phyloP scores from a whole-genome alignment of 2,113 vertebrate species.

The Hippocampus mohnikei region DNA sequence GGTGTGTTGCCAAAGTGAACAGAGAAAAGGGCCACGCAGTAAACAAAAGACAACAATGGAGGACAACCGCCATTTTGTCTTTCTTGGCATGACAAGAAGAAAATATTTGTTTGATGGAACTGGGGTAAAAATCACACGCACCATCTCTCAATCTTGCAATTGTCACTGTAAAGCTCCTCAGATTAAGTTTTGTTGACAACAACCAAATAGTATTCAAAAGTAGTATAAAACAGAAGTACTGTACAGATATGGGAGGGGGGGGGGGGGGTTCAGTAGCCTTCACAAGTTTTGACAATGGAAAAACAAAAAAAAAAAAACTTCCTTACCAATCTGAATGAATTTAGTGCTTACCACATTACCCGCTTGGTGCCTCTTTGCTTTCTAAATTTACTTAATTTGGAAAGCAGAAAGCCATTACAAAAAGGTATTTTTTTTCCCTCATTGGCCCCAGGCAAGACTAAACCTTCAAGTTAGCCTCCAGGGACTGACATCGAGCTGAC shows the following conservation, averaged over 20 bases:
- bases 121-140: background rate
- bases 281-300: background rate
- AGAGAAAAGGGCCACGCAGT: background rate
- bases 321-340: background rate
- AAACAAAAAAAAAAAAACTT: background rate
- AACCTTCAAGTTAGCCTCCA: conserved; percentile 31
- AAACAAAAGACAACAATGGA: background rate
- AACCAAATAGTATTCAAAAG: background rate
- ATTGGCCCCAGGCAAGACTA: conserved; percentile 20
- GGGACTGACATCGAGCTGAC: conserved; percentile 24
- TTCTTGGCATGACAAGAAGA: background rate
- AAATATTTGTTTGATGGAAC: background rate
- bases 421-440: conserved; percentile 14
- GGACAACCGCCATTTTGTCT: background rate
- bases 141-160: background rate
- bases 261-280: background rate
- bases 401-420: conserved; percentile 7
- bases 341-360: background rate
- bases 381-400: background rate
- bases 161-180: background rate
- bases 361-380: background rate
- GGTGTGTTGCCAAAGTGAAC: background rate
- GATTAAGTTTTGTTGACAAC: no score
- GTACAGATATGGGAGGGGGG: no score
- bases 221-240: no score